These are phyloP conservation scores for Gisinianus flammeolus DNA, from an alignment of 2,888 invertebrate species.

Conservation along the genomic window DNA sequence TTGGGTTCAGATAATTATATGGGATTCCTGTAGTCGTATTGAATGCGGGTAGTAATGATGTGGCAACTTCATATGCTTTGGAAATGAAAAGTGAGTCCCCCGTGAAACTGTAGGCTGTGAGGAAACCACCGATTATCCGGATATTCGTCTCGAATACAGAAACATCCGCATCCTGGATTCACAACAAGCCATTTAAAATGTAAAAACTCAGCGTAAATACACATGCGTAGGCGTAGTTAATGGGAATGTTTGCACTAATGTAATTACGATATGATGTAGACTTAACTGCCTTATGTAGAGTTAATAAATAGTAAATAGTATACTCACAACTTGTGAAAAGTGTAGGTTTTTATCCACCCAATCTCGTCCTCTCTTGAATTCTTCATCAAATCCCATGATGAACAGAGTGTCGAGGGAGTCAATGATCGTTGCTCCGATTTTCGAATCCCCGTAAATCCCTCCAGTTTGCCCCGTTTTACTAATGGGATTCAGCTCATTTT, in stretches of 20 bases:
- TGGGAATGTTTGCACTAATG: background rate
- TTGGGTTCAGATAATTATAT: conserved; percentile 75
- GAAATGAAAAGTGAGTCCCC: conserved; percentile 90
- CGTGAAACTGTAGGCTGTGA: conserved; percentile 92
- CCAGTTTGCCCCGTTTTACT: conserved; percentile 87
- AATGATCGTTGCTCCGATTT: conserved; percentile 91
- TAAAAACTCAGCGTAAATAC: background rate
- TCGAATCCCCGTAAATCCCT: conserved; percentile 85
- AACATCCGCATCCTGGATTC: conserved; percentile 62
- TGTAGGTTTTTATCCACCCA: conserved; percentile 89
- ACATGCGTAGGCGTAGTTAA: background rate
- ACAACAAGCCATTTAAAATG: background rate
- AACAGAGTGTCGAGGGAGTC: conserved; percentile 96
- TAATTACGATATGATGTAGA: background rate
- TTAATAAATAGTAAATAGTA: background rate
- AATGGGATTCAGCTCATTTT: conserved; percentile 93
- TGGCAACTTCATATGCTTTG: conserved; percentile 89
- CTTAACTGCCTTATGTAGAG: background rate
- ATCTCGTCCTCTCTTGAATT: conserved; percentile 89
- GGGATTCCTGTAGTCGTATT: conserved; percentile 94
- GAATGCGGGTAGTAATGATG: conserved; percentile 93
- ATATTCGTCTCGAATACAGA: conserved; percentile 99
- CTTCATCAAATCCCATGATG: conserved; percentile 93
- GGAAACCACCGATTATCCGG: conserved; percentile 86
- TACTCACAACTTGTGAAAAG: conserved; percentile 65